Conservation (phyloP, 2,113 vertebrate species). For the Thalassoma bifasciatum region DNA sequence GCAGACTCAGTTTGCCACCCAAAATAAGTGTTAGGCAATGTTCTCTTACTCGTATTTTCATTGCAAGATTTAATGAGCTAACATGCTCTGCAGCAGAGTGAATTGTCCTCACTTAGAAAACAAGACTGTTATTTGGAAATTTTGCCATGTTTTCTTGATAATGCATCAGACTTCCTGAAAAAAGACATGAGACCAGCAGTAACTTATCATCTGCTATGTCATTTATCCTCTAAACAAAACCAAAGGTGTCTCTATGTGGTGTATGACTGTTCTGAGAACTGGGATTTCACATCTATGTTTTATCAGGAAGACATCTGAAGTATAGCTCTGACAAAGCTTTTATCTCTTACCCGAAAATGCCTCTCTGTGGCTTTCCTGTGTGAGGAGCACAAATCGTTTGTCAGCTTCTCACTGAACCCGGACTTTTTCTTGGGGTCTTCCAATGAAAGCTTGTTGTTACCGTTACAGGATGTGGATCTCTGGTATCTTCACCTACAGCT, state of each 20-base stretch:
- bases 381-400: constrained; percentile 33
- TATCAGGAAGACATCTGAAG: neutral
- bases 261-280: constrained; percentile 2
- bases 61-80: neutral
- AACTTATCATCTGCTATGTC: neutral
- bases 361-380: constrained; percentile 70
- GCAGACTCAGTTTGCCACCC: constrained; percentile 17
- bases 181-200: neutral
- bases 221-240: neutral
- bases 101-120: neutral
- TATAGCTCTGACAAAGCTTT: constrained; percentile 17
- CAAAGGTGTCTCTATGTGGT: neutral
- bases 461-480: constrained; percentile 59
- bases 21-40: neutral
- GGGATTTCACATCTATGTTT: neutral
- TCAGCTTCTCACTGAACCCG: constrained; percentile 37
- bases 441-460: constrained; percentile 48
- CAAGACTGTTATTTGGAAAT: neutral
- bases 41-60: neutral
- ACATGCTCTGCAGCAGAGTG: neutral
- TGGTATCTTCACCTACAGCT: constrained; percentile 28
- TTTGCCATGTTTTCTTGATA: neutral
- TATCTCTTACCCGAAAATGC: constrained; percentile 59
- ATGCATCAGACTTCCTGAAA: neutral
- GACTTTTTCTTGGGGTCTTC: constrained; percentile 72